These are phyloP conservation scores for Melanocharis versteri DNA, from an alignment of 2,113 vertebrate genomes.

Conservation along the genomic window DNA sequence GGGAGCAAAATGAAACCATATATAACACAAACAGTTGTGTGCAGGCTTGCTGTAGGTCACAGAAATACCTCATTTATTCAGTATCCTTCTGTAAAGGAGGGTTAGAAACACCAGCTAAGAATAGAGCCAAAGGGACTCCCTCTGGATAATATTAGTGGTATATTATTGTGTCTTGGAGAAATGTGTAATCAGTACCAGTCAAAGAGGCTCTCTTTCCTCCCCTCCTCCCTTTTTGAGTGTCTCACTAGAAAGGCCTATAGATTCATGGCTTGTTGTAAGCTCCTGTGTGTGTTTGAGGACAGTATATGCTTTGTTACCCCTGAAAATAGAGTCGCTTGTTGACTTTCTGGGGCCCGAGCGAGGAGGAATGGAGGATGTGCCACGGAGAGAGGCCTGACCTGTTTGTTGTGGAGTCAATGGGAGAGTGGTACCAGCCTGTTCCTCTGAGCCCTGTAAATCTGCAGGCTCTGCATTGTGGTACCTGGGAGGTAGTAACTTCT, in stretches of 20 bases:
- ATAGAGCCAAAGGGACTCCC: not conserved
- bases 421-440: not conserved
- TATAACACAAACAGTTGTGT: constrained; percentile 44
- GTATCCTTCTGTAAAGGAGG: not conserved
- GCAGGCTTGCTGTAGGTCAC: constrained; percentile 34
- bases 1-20: constrained; percentile 43
- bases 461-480: not conserved
- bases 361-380: not conserved
- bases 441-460: not conserved
- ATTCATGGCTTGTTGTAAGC: not conserved
- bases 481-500: not conserved
- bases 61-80: constrained; percentile 30
- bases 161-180: not conserved
- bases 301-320: not conserved
- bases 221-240: not conserved
- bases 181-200: not conserved
- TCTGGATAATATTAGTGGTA: not conserved
- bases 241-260: not conserved
- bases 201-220: not conserved
- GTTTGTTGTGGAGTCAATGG: not conserved
- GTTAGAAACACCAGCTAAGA: constrained; percentile 5
- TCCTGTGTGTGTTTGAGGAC: not conserved
- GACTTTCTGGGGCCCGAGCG: not conserved
- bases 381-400: not conserved
- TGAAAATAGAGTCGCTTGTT: not conserved